phyloP scores from a whole-genome alignment of 1,140 invertebrate species.

The Ostrea edulis region DNA sequence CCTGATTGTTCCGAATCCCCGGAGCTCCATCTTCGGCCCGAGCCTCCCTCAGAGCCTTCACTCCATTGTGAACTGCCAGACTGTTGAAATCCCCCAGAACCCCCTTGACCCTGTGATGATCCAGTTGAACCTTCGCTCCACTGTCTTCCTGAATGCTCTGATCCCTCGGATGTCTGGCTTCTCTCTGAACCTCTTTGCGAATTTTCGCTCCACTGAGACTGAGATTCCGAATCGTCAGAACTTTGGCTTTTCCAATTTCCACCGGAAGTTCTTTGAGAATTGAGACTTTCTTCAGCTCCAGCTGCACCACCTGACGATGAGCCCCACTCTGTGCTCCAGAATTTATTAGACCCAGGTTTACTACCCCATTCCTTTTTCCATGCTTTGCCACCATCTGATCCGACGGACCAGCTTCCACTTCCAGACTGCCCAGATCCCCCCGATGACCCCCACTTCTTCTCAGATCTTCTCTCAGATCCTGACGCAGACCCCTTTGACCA shows the following conservation, averaged over 20 bases:
- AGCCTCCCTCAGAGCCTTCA: background rate
- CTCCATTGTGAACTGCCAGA: background rate
- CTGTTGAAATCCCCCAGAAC: too few species aligned
- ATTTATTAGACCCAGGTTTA: background rate
- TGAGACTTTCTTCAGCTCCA: background rate
- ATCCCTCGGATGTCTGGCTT: background rate
- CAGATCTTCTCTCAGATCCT: background rate
- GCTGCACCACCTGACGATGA: background rate
- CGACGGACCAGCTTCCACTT: conserved; percentile 6
- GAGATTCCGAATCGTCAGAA: too few species aligned
- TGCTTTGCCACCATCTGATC: background rate
- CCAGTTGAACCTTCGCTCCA: background rate
- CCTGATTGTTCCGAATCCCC: background rate
- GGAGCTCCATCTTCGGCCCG: too few species aligned
- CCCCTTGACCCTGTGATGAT: too few species aligned
- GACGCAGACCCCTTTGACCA: conserved; percentile 4
- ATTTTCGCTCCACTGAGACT: background rate
- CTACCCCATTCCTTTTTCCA: conserved; percentile 13
- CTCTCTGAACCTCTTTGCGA: background rate
- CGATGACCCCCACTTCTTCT: background rate
- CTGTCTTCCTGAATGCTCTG: background rate
- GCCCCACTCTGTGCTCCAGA: conserved; percentile 22
- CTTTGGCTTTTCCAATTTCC: too few species aligned
- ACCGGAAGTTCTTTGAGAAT: background rate
- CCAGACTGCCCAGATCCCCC: background rate